phyloP scores from a whole-genome alignment of 2,113 vertebrate species.

The Indicator indicator region DNA sequence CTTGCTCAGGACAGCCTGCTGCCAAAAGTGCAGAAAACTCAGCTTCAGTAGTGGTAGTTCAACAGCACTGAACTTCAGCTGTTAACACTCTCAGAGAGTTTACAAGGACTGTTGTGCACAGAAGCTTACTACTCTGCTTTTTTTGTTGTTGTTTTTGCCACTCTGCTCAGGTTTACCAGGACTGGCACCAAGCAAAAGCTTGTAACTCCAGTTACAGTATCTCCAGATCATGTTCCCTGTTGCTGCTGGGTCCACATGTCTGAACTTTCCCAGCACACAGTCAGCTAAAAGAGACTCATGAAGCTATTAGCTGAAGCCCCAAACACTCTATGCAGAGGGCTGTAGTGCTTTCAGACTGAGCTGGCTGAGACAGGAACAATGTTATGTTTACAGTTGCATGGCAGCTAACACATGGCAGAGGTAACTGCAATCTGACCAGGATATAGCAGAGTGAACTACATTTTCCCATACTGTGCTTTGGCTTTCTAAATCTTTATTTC shows the following conservation, averaged over 20 bases:
- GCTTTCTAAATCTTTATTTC: not conserved
- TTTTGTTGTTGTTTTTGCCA: not conserved
- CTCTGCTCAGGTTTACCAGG: not conserved
- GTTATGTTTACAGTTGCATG: accelerated
- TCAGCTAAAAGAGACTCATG: not conserved
- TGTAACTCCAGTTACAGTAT: not conserved
- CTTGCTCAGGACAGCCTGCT: not conserved
- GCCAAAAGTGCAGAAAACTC: not conserved
- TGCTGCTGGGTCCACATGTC: not conserved
- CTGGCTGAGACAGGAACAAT: accelerated
- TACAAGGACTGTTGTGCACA: not conserved
- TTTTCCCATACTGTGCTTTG: not conserved
- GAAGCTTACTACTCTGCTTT: not conserved
- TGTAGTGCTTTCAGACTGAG: not conserved
- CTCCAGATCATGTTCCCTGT: not conserved
- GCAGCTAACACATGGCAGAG: not conserved
- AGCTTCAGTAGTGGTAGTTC: not conserved
- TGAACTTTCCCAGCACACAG: not conserved
- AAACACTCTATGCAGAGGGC: not conserved
- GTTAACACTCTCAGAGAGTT: not conserved
- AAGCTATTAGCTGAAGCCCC: not conserved
- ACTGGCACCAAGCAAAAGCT: not conserved
- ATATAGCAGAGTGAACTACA: not conserved
- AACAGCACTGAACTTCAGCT: not conserved
- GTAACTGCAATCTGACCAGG: not conserved